Conservation (phyloP, 1,140 invertebrate species). For the Euschistus heros region DNA sequence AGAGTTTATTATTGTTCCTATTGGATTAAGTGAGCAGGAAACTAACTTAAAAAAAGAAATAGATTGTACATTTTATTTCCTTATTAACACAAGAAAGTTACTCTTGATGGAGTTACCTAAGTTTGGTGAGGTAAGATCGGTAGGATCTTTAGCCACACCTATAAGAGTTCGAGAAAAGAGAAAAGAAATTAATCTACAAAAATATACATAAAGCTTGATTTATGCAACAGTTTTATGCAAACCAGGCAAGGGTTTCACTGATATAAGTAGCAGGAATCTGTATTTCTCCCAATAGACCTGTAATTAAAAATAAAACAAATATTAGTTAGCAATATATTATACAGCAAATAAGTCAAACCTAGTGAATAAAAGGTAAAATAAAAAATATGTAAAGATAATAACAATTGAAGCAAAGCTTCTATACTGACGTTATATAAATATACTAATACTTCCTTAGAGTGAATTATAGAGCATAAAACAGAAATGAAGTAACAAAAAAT, state of each 20-base stretch:
- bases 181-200: constrained; percentile 13
- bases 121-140: too few species aligned
- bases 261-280: constrained; percentile 47
- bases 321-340: too few species aligned
- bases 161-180: background rate
- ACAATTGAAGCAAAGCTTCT: background rate
- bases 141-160: too few species aligned
- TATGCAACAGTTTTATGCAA: background rate
- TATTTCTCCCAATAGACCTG: constrained; percentile 52
- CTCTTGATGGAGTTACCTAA: too few species aligned
- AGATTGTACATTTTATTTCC: too few species aligned
- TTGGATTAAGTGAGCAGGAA: too few species aligned
- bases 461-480: background rate
- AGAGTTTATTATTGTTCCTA: too few species aligned
- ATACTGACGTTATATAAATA: background rate
- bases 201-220: constrained; percentile 13
- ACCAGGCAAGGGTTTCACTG: constrained; percentile 34
- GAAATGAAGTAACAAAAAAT: background rate
- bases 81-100: too few species aligned
- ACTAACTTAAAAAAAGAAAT: too few species aligned
- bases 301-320: constrained; percentile 33
- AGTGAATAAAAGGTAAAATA: constrained; percentile 1
- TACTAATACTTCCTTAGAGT: background rate
- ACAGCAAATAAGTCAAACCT: too few species aligned
- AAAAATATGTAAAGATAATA: background rate